These are phyloP conservation scores for Rhombomys opimus DNA, from an alignment of 2,113 vertebrate species.

Conservation along the genomic window DNA sequence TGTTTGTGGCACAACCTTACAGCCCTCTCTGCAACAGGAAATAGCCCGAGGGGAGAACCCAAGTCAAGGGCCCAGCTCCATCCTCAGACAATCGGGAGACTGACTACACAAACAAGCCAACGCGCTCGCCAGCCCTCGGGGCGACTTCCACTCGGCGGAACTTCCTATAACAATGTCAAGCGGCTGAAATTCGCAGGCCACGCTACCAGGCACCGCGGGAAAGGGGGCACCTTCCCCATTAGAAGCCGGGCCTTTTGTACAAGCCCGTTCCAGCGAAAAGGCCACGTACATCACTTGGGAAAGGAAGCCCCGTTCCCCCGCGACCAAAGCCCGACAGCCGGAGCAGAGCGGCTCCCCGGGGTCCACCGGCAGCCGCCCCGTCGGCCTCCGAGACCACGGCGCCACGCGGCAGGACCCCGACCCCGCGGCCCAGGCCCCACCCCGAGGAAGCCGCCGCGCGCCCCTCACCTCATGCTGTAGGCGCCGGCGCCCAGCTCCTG, in stretches of 20 bases:
- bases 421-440: neutral
- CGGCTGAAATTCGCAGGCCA: neutral
- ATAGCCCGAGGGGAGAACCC: neutral
- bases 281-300: neutral
- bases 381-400: neutral
- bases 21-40: neutral
- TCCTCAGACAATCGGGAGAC: neutral
- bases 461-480: constrained; percentile 95
- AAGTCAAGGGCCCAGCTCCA: neutral
- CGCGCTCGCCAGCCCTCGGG: neutral
- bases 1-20: constrained; percentile 13
- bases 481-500: constrained; percentile 96
- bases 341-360: too few relatives aligned
- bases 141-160: neutral
- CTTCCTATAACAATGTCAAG: neutral
- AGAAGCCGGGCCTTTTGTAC: neutral
- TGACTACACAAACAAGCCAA: neutral
- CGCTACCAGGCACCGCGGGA: neutral
- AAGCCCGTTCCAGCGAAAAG: neutral
- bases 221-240: neutral
- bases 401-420: neutral
- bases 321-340: neutral
- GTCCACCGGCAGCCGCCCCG: neutral
- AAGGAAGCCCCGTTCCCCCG: constrained; percentile 32
- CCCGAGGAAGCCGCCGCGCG: neutral